Base-by-base conservation (phyloP, 2,888 invertebrate genomes). In the Lissocephala sabroskyi region DNA sequence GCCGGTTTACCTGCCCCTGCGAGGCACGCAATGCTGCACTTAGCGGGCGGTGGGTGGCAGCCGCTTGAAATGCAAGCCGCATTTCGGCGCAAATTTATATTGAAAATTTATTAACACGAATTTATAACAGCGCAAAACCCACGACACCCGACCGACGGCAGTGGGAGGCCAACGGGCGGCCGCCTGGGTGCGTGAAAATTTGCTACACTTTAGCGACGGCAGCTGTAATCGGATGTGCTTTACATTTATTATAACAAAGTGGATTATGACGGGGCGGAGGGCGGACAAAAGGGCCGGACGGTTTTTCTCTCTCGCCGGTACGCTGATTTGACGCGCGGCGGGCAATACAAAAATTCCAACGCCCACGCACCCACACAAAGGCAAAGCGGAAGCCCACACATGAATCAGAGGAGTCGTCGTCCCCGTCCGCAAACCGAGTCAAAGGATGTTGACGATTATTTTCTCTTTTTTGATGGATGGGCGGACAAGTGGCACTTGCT, bases 221-320 rank as follows among this genome's bases (percentile, higher is more conserved):
- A 70, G 65, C 63, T 73, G 74, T 77, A 75, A 77, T 75, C 77
- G 77, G 77, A 75, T 77, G 77, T 75, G 66, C 75, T 77, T 77
- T 75, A 77, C 71, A 75, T 77, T 77, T 71, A 67, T 75, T 77
- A 73, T 67, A 74, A 70, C 75, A 75, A 78, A 76, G 73, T 76
- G 70, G 73, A 78, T 76, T 76, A 73, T 73, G 65, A 65, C 60
- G 59, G 62, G 54, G 45, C 28, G 41, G 17, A 16, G 13, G 35
- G 1, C 16, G 35, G 16, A 16, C 6, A 35, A 6, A 32, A 13
- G 30, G 11, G 30, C 13, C 11, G 30, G 14, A 35, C 17, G 16
- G 23, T 7, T 7, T 23, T 23, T 23, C 23, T 23, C 7, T 23
- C 23, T 35, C 40, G 46, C 29, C 10, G 35, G 17, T 16, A n/a